A percentile compares a stretch with the other conserved stretches of the same genome.
phyloP scores from a whole-genome alignment of 2,113 vertebrate species.

The Petaurus breviceps region DNA sequence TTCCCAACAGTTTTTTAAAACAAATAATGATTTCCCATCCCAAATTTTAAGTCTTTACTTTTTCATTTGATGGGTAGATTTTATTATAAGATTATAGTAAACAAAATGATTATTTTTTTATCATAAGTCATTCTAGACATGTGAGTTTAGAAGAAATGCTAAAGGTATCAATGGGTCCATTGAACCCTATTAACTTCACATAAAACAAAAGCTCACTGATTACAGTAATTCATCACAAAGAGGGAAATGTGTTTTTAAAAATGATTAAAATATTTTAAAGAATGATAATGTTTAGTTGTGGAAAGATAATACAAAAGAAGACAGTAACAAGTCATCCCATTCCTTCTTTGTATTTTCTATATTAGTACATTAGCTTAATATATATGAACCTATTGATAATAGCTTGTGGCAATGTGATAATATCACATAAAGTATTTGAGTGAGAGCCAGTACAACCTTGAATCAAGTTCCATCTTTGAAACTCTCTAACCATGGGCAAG shows the following conservation, averaged over 20 bases:
- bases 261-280: background rate
- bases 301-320: conserved; percentile 71
- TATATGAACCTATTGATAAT: conserved; percentile 79
- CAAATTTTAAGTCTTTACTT: background rate
- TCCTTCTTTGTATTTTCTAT: conserved; percentile 71
- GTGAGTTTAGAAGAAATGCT: conserved; percentile 24
- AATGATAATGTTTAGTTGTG: conserved; percentile 65
- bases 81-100: conserved; percentile 27
- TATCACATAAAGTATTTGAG: background rate
- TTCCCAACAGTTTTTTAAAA: no score
- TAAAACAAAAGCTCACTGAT: conserved; percentile 34
- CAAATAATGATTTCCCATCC: no score
- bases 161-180: conserved; percentile 68
- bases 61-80: background rate
- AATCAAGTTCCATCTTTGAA: background rate
- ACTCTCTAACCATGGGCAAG: background rate
- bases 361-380: conserved; percentile 75
- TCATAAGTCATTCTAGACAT: conserved; percentile 49
- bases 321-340: conserved; percentile 70
- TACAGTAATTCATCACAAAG: conserved; percentile 55
- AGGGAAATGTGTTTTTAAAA: background rate
- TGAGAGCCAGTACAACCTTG: background rate
- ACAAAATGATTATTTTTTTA: background rate
- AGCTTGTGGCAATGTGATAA: conserved; percentile 43
- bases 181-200: conserved; percentile 59